Conservation (phyloP, 53 echinoderm and acorn worm genomes). For the Henricia sp. region DNA sequence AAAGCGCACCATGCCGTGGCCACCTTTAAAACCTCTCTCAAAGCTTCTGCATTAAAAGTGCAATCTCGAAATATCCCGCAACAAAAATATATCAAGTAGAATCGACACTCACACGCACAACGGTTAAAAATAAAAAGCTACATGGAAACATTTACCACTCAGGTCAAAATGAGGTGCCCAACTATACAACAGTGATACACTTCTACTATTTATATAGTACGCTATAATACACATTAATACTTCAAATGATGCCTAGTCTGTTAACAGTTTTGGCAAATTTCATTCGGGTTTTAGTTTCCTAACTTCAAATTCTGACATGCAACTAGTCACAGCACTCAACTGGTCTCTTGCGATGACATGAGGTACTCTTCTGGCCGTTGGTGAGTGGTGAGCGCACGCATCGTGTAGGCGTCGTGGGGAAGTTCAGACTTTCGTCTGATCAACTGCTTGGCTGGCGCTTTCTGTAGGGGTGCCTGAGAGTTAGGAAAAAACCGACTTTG, state of each 20-base stretch:
- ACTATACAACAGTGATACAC: slow-evolving; percentile 30
- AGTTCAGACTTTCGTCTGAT: slow-evolving; percentile 97
- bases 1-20: background rate
- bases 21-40: background rate
- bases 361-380: slow-evolving; percentile 93
- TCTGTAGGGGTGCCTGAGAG: too few relatives aligned
- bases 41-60: slow-evolving; percentile 6
- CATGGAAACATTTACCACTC: slow-evolving; percentile 32
- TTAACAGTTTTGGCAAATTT: too few relatives aligned
- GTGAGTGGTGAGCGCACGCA: slow-evolving; percentile 85
- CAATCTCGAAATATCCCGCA: too few relatives aligned
- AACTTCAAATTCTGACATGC: slow-evolving; percentile 12
- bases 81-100: slow-evolving; percentile 25
- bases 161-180: slow-evolving; percentile 35
- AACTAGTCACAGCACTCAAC: slow-evolving; percentile 35
- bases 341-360: slow-evolving; percentile 80
- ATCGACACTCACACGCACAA: slow-evolving; percentile 40
- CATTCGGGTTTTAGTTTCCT: background rate
- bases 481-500: too few relatives aligned
- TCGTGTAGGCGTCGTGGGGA: slow-evolving; percentile 87
- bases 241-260: slow-evolving; percentile 35
- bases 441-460: slow-evolving; percentile 78
- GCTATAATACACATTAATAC: slow-evolving; percentile 56
- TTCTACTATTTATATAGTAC: slow-evolving; percentile 54
- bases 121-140: slow-evolving; percentile 32